A percentile compares a stretch with the other conserved stretches of the same genome.
phyloP scores from a whole-genome alignment of 2,888 invertebrate genomes.

The Tanytarsus gracilentus region DNA sequence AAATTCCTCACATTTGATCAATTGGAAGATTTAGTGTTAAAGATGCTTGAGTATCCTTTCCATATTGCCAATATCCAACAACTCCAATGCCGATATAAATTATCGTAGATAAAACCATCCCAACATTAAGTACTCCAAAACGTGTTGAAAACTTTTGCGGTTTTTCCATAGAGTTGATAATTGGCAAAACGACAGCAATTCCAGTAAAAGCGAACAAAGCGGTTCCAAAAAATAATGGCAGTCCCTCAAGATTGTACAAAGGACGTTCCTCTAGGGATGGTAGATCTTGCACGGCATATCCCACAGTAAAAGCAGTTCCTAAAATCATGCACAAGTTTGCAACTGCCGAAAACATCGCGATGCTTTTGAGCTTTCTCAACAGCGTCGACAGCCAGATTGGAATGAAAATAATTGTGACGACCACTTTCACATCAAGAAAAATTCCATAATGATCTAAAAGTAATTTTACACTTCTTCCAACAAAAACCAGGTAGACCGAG shows the following conservation, averaged over 20 bases:
- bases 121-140: slow-evolving; percentile 79
- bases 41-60: slow-evolving; percentile 69
- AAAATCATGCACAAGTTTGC: slow-evolving; percentile 69
- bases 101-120: slow-evolving; percentile 70
- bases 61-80: slow-evolving; percentile 81
- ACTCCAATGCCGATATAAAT: slow-evolving; percentile 78
- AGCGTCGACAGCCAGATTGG: slow-evolving; percentile 65
- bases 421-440: slow-evolving; percentile 54
- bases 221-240: slow-evolving; percentile 91
- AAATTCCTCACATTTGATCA: slow-evolving; percentile 46
- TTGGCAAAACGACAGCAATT: slow-evolving; percentile 79
- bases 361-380: slow-evolving; percentile 64
- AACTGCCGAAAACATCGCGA: slow-evolving; percentile 64
- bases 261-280: slow-evolving; percentile 51
- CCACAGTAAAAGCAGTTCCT: slow-evolving; percentile 67
- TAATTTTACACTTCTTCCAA: slow-evolving; percentile 75
- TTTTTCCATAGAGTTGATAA: slow-evolving; percentile 83
- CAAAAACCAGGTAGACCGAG: slow-evolving; percentile 92
- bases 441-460: slow-evolving; percentile 57
- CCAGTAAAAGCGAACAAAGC: slow-evolving; percentile 96
- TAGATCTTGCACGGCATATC: slow-evolving; percentile 63
- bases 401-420: slow-evolving; percentile 63
- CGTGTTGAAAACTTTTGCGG: slow-evolving; percentile 69
- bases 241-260: slow-evolving; percentile 42
- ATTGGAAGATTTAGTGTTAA: slow-evolving; percentile 77